Percentiles rank a stretch among this genome's conserved stretches.
These are phyloP conservation scores for Nasonovia ribisnigri DNA, from an alignment of 2,888 invertebrate species.

Conservation along the genomic window DNA sequence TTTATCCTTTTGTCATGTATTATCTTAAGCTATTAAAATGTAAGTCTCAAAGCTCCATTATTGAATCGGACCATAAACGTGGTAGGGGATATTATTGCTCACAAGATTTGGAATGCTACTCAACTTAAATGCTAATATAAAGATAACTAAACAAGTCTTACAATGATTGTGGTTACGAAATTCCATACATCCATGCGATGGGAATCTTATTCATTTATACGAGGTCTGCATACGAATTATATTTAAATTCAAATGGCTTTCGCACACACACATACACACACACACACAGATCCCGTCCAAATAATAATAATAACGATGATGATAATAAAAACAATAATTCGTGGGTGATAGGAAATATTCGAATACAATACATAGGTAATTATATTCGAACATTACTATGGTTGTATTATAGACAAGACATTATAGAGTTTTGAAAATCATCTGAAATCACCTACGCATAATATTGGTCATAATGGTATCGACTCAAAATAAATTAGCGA, in stretches of 20 bases:
- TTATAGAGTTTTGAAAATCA: neutral
- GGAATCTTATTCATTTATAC: neutral
- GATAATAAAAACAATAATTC: neutral
- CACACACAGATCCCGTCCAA: neutral
- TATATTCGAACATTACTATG: neutral
- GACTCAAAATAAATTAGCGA: neutral
- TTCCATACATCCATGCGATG: neutral
- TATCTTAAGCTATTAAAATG: neutral
- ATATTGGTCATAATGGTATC: neutral
- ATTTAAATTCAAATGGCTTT: neutral
- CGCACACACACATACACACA: neutral
- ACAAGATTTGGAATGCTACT: neutral
- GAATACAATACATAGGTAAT: neutral
- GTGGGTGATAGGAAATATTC: neutral
- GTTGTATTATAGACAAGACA: neutral
- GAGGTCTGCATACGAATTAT: neutral
- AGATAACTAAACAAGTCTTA: neutral
- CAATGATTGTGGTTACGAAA: neutral
- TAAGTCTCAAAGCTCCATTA: neutral
- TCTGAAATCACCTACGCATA: neutral
- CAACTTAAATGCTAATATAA: neutral
- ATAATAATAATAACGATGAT: neutral
- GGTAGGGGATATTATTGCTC: neutral
- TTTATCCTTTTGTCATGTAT: neutral
- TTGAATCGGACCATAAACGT: neutral